Evolutionary conservation across 2,113 vertebrate genomes (phyloP), one percentile per base, ranked within the genome.

Genomic region (Phaethon lepturus): DNA sequence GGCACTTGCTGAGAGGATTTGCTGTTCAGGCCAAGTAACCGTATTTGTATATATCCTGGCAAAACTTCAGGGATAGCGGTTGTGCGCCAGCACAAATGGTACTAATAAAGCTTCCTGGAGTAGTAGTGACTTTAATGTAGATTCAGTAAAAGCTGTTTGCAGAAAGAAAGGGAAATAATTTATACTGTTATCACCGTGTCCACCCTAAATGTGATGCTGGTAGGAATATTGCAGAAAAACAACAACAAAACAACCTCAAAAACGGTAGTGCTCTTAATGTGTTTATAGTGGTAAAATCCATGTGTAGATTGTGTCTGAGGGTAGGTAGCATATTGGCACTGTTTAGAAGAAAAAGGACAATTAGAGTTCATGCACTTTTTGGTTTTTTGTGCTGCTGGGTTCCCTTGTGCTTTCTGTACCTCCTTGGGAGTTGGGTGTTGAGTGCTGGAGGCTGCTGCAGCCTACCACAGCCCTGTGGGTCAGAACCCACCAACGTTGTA

Each of bases 281-380:
- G 38, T 40, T 95, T 82, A 29, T 60, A 33, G 72, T 47, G 29
- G 33, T 89, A 56, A 63, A 75, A 64, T 24, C 64, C 92, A 59
- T 71, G 17, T 6, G 16, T 86, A 25, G 33, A 9, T 15, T 45
- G 23, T 6, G 5, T 64, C 49, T 88, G 53, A 72, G 59, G 64
- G 23, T 42, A 83, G 64, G 23, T 42, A 83, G 11, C 22, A 3
- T 28, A 24, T 28, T 45, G 73, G 19, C 64, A 35, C 24, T 42
- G 14, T 16, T 85, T 31, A 31, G 25, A 73, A 58, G 33, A 49
- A 53, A 76, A 49, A 64, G n/a, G 13, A 33, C 0, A 0, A 10
- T 35, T 16, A 8, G 31, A 47, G 23, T 55, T 90, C 23, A 8
- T 0, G 2, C 5, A 1, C 8, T 26, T 56, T 63, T 79, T 85